Conservation (phyloP, 2,888 invertebrate genomes). For the Seladonia tumulorum region DNA sequence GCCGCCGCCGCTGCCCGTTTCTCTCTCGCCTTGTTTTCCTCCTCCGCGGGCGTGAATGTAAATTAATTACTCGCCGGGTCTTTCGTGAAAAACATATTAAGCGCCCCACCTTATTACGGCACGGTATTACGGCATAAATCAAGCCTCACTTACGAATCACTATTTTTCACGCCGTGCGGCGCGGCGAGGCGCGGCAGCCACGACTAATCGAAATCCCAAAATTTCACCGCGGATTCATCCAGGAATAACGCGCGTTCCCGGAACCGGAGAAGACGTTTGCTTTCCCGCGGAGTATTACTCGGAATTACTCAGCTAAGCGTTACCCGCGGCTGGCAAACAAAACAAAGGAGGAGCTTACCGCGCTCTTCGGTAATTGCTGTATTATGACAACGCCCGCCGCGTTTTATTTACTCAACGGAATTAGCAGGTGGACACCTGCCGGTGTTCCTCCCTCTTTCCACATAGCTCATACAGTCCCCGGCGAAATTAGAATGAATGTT, state of each 20-base stretch:
- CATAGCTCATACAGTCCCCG: constrained; percentile 13
- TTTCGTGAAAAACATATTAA: constrained; percentile 81
- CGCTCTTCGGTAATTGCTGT: constrained; percentile 42
- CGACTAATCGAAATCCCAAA: constrained; percentile 56
- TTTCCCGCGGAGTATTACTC: neutral
- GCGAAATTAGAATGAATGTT: constrained; percentile 72
- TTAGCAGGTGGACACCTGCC: constrained; percentile 70
- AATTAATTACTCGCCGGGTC: constrained; percentile 81
- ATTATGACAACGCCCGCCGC: constrained; percentile 46
- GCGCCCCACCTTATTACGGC: constrained; percentile 79
- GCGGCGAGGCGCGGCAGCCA: constrained; percentile 15
- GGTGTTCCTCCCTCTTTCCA: constrained; percentile 26
- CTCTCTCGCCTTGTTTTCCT: constrained; percentile 69
- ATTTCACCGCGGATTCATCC: constrained; percentile 21
- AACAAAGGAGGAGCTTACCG: neutral
- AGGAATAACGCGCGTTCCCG: constrained; percentile 17
- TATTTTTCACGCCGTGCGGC: constrained; percentile 42
- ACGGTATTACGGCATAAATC: constrained; percentile 83
- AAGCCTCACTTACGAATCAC: constrained; percentile 80
- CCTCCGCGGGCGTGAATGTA: constrained; percentile 79
- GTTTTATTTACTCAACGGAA: constrained; percentile 64
- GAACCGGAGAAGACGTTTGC: constrained; percentile 15
- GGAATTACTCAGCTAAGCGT: neutral
- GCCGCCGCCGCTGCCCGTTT: constrained; percentile 20
- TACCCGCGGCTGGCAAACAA: neutral